Evolutionary conservation across 2,797 vertebrate genomes (phyloP).

Genomic region (Danio jaintianensis): DNA sequence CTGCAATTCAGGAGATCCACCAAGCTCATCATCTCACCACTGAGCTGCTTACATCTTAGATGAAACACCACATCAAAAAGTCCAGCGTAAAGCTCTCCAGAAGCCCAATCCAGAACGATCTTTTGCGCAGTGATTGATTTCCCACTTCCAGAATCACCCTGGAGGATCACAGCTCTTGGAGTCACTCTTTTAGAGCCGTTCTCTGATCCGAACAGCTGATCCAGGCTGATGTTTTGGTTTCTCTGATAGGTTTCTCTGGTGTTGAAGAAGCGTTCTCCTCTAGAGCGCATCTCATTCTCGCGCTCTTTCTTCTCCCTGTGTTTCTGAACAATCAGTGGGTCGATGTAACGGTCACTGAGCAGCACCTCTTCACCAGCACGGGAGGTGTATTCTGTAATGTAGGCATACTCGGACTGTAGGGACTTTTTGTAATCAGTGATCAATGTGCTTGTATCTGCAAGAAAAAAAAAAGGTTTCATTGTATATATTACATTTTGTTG

Average conservation of each 20-base stretch:
- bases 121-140: constrained; percentile 53
- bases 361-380: constrained; percentile 37
- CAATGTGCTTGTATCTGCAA: constrained; percentile 20
- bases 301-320: constrained; percentile 22
- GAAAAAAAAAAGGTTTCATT: neutral
- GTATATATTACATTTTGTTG: neutral
- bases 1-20: constrained; percentile 41
- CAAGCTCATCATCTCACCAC: constrained; percentile 21
- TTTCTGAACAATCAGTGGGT: constrained; percentile 32
- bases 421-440: constrained; percentile 44
- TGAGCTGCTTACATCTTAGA: constrained; percentile 48
- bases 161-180: constrained; percentile 50
- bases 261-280: constrained; percentile 27
- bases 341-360: constrained; percentile 34
- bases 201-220: constrained; percentile 14
- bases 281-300: constrained; percentile 35
- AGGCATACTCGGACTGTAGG: constrained; percentile 20
- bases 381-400: constrained; percentile 37
- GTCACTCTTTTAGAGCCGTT: neutral
- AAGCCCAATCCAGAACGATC: constrained; percentile 49
- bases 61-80: constrained; percentile 45
- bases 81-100: constrained; percentile 33
- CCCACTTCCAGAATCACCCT: constrained; percentile 56
- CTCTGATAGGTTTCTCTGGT: constrained; percentile 12
- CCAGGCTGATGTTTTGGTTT: constrained; percentile 11